Evolutionary conservation across 2,113 vertebrate species (phyloP).

Genomic region (Cottus gobio): DNA sequence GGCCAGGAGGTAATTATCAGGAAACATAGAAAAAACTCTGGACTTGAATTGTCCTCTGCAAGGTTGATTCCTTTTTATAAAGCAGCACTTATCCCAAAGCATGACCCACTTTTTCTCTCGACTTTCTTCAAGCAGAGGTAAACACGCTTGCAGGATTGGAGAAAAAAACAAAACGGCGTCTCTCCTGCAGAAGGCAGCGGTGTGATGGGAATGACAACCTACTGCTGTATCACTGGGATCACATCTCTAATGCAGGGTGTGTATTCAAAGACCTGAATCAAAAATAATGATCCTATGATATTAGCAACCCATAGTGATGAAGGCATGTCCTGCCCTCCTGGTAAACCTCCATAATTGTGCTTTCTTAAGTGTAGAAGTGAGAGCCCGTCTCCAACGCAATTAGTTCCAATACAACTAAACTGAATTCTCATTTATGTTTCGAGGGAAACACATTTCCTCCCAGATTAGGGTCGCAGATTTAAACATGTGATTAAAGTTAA

Average conservation of each 20-base stretch:
- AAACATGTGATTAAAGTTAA: not conserved
- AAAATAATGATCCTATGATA: not conserved
- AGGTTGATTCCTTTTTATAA: conserved; percentile 63
- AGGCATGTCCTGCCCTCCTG: not conserved
- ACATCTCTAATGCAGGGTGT: not conserved
- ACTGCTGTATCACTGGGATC: conserved; percentile 24
- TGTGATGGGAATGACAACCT: conserved; percentile 63
- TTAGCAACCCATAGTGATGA: no score
- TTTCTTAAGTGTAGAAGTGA: not conserved
- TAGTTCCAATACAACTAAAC: not conserved
- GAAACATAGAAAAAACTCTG: conserved; percentile 29
- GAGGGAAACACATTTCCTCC: not conserved
- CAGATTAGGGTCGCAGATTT: not conserved
- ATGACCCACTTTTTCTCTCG: conserved; percentile 72
- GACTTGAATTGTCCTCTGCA: conserved; percentile 58
- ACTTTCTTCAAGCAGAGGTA: conserved; percentile 65
- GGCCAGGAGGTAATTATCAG: conserved; percentile 56
- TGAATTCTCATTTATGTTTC: not conserved
- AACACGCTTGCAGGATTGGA: conserved; percentile 35
- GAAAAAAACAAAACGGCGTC: not conserved
- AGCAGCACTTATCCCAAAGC: conserved; percentile 60
- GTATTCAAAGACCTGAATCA: not conserved
- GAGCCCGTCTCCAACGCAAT: not conserved
- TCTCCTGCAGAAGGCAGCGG: conserved; percentile 37
- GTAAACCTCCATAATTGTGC: not conserved